Percentiles rank a stretch among this genome's conserved stretches.
These are phyloP conservation scores for Planococcus citri DNA, from an alignment of 1,140 invertebrate genomes.

Conservation along the genomic window DNA sequence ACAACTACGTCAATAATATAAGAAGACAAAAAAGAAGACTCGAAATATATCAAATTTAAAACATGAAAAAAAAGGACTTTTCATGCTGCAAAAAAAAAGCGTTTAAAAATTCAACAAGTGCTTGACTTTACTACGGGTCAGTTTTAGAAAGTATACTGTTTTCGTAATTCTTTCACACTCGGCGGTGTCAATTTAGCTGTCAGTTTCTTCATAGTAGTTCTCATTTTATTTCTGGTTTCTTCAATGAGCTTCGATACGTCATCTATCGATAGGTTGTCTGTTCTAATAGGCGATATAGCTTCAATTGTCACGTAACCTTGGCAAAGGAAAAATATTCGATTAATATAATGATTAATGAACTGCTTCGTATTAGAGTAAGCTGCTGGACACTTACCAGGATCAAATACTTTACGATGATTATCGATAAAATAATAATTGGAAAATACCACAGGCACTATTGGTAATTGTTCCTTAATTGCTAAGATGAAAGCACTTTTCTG, in stretches of 20 bases:
- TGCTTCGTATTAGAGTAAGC: too few relatives aligned
- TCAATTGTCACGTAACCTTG: background rate
- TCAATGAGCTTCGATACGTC: background rate
- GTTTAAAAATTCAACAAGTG: too few relatives aligned
- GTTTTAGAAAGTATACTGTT: too few relatives aligned
- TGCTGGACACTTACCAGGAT: background rate
- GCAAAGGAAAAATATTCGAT: too few relatives aligned
- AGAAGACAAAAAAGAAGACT: background rate
- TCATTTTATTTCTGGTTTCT: background rate
- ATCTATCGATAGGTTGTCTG: background rate
- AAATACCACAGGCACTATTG: background rate
- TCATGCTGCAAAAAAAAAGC: background rate
- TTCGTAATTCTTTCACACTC: background rate
- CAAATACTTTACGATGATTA: background rate
- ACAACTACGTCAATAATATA: background rate
- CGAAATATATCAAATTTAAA: background rate
- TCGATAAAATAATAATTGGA: background rate
- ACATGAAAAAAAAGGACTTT: too few relatives aligned
- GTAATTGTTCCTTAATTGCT: background rate
- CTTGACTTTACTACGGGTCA: too few relatives aligned
- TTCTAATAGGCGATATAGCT: background rate
- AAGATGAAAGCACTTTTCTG: background rate
- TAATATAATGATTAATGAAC: too few relatives aligned
- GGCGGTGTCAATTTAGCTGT: background rate
- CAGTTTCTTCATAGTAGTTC: background rate